Conservation (phyloP, 2,888 invertebrate species). For the Erebia ligea region DNA sequence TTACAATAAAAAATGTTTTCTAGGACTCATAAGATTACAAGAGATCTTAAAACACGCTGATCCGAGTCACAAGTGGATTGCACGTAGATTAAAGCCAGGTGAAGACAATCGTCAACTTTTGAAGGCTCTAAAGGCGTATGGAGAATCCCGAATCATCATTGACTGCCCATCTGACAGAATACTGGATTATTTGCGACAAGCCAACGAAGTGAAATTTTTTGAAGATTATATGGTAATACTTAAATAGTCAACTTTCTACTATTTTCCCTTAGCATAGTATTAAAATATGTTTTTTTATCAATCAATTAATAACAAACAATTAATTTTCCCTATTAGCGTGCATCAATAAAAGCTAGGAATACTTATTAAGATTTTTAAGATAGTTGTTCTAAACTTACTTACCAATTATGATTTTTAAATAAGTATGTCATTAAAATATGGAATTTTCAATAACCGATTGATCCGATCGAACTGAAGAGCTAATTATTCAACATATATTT, state of each 20-base stretch:
- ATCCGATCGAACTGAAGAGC: not conserved
- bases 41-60: conserved; percentile 90
- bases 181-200: conserved; percentile 87
- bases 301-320: too few relatives aligned
- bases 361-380: too few relatives aligned
- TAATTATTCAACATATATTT: conserved; percentile 7
- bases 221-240: conserved; percentile 88
- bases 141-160: conserved; percentile 88
- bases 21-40: conserved; percentile 89
- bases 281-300: too few relatives aligned
- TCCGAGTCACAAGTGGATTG: conserved; percentile 86
- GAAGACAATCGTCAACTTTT: conserved; percentile 86
- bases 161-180: conserved; percentile 89
- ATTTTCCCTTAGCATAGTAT: too few relatives aligned
- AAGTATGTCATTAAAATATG: too few relatives aligned
- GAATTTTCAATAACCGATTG: too few relatives aligned
- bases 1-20: not conserved
- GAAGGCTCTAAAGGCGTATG: conserved; percentile 88
- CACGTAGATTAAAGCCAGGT: conserved; percentile 84
- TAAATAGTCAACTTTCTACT: not conserved
- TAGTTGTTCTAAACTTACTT: too few relatives aligned
- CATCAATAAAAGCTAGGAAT: too few relatives aligned
- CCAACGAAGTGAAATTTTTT: conserved; percentile 92
- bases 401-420: too few relatives aligned
- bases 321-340: too few relatives aligned